phyloP scores from a whole-genome alignment of 2,888 invertebrate genomes.

The Hydrotaea diabolus region DNA sequence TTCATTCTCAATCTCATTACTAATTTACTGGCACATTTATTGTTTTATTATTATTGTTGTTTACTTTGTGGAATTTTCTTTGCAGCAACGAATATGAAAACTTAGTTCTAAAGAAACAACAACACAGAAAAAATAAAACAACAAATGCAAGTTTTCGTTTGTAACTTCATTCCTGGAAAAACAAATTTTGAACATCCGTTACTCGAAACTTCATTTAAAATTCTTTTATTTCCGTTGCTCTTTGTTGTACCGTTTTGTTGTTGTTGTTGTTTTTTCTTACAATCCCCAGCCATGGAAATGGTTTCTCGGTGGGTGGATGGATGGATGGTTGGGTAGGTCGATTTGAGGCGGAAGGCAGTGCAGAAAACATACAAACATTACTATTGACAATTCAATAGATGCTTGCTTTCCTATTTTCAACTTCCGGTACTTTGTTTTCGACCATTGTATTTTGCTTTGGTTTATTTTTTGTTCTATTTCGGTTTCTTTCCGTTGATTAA shows the following conservation, averaged over 20 bases:
- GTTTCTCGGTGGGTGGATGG: slow-evolving; percentile 20
- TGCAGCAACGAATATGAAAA: background rate
- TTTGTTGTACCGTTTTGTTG: slow-evolving; percentile 46
- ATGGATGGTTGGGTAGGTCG: background rate
- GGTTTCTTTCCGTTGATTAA: slow-evolving; percentile 68
- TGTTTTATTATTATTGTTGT: slow-evolving; percentile 23
- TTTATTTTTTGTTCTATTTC: slow-evolving; percentile 19
- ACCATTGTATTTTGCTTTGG: slow-evolving; percentile 41
- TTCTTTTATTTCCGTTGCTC: slow-evolving; percentile 66
- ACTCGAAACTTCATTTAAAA: slow-evolving; percentile 65
- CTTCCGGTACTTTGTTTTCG: slow-evolving; percentile 63
- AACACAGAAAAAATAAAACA: slow-evolving; percentile 6
- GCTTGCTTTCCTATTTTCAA: slow-evolving; percentile 66
- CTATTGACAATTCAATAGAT: slow-evolving; percentile 68
- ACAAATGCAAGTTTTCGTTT: slow-evolving; percentile 29
- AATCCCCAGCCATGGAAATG: slow-evolving; percentile 34
- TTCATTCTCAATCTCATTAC: slow-evolving; percentile 5
- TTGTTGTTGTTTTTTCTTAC: slow-evolving; percentile 11
- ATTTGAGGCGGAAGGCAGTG: background rate
- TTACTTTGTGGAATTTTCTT: slow-evolving; percentile 20
- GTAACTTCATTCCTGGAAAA: slow-evolving; percentile 29
- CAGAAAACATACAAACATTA: slow-evolving; percentile 58
- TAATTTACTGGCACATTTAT: slow-evolving; percentile 18
- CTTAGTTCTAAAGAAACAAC: background rate
- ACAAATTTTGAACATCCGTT: slow-evolving; percentile 62